phyloP scores from a whole-genome alignment of 2,888 invertebrate genomes.

The Archips xylosteana region DNA sequence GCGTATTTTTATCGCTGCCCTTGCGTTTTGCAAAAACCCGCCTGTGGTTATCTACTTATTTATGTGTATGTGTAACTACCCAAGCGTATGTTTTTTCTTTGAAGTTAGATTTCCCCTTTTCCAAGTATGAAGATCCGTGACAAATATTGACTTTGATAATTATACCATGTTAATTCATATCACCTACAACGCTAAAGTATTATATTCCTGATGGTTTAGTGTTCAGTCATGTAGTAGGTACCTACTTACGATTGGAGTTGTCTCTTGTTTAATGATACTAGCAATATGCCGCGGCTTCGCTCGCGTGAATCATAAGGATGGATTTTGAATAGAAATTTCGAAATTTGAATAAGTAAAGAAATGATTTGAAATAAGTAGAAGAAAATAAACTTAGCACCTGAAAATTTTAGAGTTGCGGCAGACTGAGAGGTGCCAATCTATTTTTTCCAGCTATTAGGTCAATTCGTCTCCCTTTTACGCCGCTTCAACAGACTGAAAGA shows the following conservation, averaged over 20 bases:
- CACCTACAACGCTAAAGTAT: conserved; percentile 2
- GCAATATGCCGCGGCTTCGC: too few species aligned
- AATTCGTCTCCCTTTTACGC: too few species aligned
- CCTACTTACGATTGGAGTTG: too few species aligned
- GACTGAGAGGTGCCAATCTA: too few species aligned
- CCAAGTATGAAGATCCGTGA: conserved; percentile 27
- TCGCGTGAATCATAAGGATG: too few species aligned
- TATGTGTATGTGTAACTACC: neutral
- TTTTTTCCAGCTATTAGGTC: too few species aligned
- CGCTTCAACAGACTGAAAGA: too few species aligned
- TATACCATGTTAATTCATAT: conserved; percentile 21
- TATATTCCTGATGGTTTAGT: neutral
- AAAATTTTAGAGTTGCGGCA: neutral
- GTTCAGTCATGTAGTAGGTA: neutral
- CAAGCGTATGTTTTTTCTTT: neutral
- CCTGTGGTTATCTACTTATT: neutral
- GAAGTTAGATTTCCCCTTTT: conserved; percentile 13
- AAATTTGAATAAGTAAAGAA: too few species aligned
- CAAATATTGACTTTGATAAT: conserved; percentile 23
- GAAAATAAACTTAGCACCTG: too few species aligned
- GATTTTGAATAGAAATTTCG: too few species aligned
- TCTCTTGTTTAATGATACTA: too few species aligned
- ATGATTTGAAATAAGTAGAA: too few species aligned
- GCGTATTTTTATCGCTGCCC: conserved; percentile 32
- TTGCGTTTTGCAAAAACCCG: conserved; percentile 26